A percentile compares a stretch with the other conserved stretches of the same genome.
Evolutionary conservation across 2,797 vertebrate species (phyloP).

Genomic region (Oreochromis grahami): DNA sequence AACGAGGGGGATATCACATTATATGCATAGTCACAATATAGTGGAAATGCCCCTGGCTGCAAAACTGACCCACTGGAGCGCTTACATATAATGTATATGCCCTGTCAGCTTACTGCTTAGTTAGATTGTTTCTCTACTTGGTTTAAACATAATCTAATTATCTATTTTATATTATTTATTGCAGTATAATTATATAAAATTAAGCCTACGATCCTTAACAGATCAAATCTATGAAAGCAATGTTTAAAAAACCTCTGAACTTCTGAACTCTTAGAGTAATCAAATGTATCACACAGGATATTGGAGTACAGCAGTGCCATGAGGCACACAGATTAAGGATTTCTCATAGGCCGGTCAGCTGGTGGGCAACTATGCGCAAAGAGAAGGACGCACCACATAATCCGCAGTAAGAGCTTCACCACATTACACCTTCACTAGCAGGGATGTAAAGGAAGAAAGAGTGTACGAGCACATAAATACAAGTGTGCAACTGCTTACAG

Average conservation of each 20-base stretch:
- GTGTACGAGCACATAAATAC: neutral
- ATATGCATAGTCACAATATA: neutral
- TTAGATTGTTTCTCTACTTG: neutral
- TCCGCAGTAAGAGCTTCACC: neutral
- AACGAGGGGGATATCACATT: neutral
- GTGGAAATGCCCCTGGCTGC: neutral
- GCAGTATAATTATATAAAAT: neutral
- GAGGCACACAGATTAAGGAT: neutral
- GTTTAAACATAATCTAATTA: neutral
- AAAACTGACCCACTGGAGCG: neutral
- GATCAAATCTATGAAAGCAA: neutral
- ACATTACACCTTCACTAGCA: constrained; percentile 18
- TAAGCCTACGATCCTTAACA: neutral
- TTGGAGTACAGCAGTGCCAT: neutral
- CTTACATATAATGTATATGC: neutral
- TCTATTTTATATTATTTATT: neutral
- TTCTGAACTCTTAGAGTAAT: neutral
- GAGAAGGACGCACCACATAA: constrained; percentile 9
- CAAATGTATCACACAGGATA: neutral
- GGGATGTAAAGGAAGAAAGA: neutral
- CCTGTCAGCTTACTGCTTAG: neutral
- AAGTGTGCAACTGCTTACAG: neutral
- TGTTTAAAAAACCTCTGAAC: neutral
- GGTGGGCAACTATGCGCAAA: neutral
- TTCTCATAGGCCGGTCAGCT: constrained; percentile 29